Conservation (phyloP, 2,113 vertebrate genomes). For the Coptodon bakossiorum region DNA sequence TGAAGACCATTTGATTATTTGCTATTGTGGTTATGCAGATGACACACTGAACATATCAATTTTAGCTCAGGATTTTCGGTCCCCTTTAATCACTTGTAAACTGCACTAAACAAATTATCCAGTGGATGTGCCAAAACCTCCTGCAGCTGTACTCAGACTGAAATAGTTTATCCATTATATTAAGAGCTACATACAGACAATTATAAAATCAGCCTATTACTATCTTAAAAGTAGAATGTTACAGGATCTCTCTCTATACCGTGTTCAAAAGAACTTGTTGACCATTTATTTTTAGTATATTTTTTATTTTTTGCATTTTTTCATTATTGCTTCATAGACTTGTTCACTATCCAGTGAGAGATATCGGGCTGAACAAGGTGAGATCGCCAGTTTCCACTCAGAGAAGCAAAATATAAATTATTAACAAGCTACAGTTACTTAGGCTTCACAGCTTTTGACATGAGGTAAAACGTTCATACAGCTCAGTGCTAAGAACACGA, state of each 20-base stretch:
- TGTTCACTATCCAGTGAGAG: not conserved
- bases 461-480: not conserved
- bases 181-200: not conserved
- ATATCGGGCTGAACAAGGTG: not conserved
- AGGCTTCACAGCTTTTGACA: not conserved
- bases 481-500: not conserved
- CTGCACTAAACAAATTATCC: not conserved
- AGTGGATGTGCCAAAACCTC: not conserved
- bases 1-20: not conserved
- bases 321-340: not conserved
- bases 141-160: not conserved
- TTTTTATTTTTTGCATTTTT: not conserved
- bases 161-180: not conserved
- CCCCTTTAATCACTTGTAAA: not conserved
- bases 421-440: not conserved
- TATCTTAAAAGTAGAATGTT: not conserved
- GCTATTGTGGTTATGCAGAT: not conserved
- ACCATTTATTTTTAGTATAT: not conserved
- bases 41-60: not conserved
- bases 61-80: accelerated
- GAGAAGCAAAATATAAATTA: not conserved
- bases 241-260: not conserved
- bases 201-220: not conserved
- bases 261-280: not conserved
- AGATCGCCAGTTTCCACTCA: not conserved